Base-by-base conservation (phyloP, 2,113 vertebrate species). In the Ornithorhynchus anatinus region DNA sequence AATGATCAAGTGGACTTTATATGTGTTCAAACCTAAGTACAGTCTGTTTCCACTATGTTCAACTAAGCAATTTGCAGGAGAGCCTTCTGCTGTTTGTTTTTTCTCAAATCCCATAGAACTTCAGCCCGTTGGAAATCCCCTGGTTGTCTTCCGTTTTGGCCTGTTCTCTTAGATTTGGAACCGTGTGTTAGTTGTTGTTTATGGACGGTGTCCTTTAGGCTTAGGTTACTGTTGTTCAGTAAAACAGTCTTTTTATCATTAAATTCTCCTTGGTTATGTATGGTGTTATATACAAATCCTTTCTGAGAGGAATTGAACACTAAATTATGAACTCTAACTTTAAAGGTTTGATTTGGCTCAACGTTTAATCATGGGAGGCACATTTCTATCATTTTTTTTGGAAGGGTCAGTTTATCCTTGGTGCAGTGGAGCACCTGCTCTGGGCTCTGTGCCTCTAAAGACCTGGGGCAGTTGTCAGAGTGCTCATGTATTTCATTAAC, bases 1-100 rank as follows among this genome's bases (percentile, higher is more conserved):
- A 90, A 85, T 82, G 72, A 79, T 71, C 64, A 78, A 65, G 72
- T 86, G 75, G 82, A 62, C 35, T 87, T 86, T 52, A 72, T 69
- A 70, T 47, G 50, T 72, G 40, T 82, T 81, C 86, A 59, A 86
- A 77, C 70, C 76, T 71, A 85, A 77, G 69, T 76, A 59, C 36
- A 85, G 38, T 47, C 61, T 87, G 60, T 64, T 43, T 64, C 78
- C 73, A 77, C 60, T 23, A 56, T 19, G 43, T 59, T 70, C 72
- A 81, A 69, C 81, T 66, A 39, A 70, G 63, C 59, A 35, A 22
- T 53, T 52, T 52, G 22, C 50, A 79, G 58, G 53, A 59, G 75
- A 70, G 31, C 70, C 23, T 79, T 87, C 25, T 43, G 4, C 40
- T 71, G 6, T 32, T 57, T n/a, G 15, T n/a, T 70, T 39, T 22